Conservation (phyloP, 1,140 invertebrate genomes). For the Conus ventricosus region DNA sequence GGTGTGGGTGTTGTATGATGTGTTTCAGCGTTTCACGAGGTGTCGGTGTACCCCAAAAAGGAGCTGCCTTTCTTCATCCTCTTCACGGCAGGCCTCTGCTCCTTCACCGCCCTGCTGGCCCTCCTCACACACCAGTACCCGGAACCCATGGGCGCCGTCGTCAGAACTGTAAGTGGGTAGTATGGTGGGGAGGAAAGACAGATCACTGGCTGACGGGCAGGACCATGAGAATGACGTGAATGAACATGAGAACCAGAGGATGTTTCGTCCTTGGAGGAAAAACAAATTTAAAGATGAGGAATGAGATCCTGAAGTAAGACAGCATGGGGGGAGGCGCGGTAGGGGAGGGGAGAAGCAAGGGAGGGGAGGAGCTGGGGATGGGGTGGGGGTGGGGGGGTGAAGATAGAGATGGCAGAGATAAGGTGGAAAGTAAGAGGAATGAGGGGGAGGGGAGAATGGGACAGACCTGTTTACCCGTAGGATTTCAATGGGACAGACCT, state of each 20-base stretch:
- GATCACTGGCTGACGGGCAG: too few relatives aligned
- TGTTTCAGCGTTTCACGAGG: conserved; percentile 93
- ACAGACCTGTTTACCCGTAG: not conserved
- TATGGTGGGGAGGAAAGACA: too few relatives aligned
- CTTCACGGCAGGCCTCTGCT: conserved; percentile 94
- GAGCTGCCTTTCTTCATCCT: conserved; percentile 96
- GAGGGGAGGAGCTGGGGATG: not conserved
- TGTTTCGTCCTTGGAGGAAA: too few relatives aligned
- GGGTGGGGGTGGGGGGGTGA: not conserved
- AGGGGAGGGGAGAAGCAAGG: not conserved
- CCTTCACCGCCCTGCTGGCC: conserved; percentile 94
- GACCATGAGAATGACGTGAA: too few relatives aligned
- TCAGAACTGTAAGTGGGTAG: conserved; percentile 81
- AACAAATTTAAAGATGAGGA: too few relatives aligned
- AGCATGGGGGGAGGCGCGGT: too few relatives aligned
- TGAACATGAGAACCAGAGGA: too few relatives aligned
- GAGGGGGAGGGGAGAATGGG: not conserved
- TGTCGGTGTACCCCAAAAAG: conserved; percentile 97
- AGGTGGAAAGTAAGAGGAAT: too few relatives aligned
- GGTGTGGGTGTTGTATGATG: too few relatives aligned
- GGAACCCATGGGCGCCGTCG: conserved; percentile 91
- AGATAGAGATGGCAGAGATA: too few relatives aligned
- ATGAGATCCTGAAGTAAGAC: too few relatives aligned
- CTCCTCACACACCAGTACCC: conserved; percentile 96
- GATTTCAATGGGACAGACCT: not conserved